Conservation (phyloP, 2,113 vertebrate genomes). For the Orientallactaga bullata region DNA sequence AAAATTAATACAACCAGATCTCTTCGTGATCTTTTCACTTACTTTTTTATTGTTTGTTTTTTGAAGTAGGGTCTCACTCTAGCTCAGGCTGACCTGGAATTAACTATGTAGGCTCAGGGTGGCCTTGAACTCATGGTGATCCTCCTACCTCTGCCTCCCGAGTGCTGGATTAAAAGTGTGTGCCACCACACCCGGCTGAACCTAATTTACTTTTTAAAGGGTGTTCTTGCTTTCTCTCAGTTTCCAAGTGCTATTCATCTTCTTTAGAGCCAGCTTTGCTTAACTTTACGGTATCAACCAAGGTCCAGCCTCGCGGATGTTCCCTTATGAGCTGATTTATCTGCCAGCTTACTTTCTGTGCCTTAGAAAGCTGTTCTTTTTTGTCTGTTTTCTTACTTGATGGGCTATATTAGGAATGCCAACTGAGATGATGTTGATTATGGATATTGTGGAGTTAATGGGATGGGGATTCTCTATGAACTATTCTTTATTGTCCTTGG, state of each 20-base stretch:
- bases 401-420: slow-evolving; percentile 81
- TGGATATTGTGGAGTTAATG: slow-evolving; percentile 87
- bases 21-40: slow-evolving; percentile 73
- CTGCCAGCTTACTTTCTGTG: slow-evolving; percentile 95
- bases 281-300: slow-evolving; percentile 98
- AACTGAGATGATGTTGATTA: slow-evolving; percentile 86
- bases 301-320: slow-evolving; percentile 97
- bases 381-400: slow-evolving; percentile 95
- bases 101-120: too few relatives aligned
- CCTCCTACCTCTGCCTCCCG: too few relatives aligned
- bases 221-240: slow-evolving; percentile 77
- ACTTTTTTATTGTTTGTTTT: slow-evolving; percentile 71
- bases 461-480: slow-evolving; percentile 97
- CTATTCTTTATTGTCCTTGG: slow-evolving; percentile 95
- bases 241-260: slow-evolving; percentile 88
- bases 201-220: background rate
- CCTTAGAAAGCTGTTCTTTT: slow-evolving; percentile 98
- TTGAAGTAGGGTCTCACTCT: too few relatives aligned
- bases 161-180: too few relatives aligned
- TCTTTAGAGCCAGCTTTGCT: slow-evolving; percentile 98
- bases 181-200: too few relatives aligned
- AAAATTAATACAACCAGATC: slow-evolving; percentile 71
- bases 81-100: too few relatives aligned
- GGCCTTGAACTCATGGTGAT: too few relatives aligned
- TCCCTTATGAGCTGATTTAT: slow-evolving; percentile 97